A percentile compares a stretch with the other conserved stretches of the same genome.
Evolutionary conservation across 2,888 invertebrate genomes (phyloP).

Genomic region (Lottia scabra): DNA sequence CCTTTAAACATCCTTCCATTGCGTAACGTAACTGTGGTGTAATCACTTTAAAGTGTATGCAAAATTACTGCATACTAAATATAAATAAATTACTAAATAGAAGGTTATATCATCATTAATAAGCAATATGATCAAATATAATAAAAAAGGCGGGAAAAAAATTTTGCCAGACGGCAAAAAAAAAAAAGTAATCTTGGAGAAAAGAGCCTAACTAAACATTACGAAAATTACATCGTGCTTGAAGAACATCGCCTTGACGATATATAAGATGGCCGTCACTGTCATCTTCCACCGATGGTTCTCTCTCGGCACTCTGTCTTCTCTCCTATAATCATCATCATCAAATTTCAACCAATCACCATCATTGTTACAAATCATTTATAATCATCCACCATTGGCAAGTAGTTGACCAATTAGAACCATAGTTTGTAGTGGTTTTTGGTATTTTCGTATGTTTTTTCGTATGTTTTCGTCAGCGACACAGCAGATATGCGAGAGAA

Average conservation of each 20-base stretch:
- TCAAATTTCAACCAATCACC: conserved; percentile 67
- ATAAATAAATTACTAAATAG: no score
- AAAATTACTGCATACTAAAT: no score
- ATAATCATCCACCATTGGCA: background rate
- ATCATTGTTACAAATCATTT: conserved; percentile 17
- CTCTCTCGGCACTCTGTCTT: conserved; percentile 39
- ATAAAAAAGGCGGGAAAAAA: conserved; percentile 20
- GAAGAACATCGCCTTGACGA: conserved; percentile 98
- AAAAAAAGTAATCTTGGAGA: background rate
- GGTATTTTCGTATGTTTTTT: background rate
- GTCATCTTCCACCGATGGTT: conserved; percentile 96
- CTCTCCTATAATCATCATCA: conserved; percentile 36
- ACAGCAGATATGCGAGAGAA: conserved; percentile 53
- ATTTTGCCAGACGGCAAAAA: conserved; percentile 9
- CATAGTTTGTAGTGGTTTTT: background rate
- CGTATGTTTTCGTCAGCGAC: conserved; percentile 9
- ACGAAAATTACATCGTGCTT: conserved; percentile 85
- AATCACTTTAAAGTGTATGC: no score
- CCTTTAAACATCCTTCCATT: no score
- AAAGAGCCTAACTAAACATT: conserved; percentile 37
- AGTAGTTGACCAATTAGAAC: background rate
- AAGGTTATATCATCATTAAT: no score
- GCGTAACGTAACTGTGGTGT: no score
- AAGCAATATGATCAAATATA: background rate
- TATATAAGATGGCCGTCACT: conserved; percentile 99